A percentile compares a stretch with the other conserved stretches of the same genome.
phyloP scores from a whole-genome alignment of 2,888 invertebrate species.

The Mesoligia furuncula region DNA sequence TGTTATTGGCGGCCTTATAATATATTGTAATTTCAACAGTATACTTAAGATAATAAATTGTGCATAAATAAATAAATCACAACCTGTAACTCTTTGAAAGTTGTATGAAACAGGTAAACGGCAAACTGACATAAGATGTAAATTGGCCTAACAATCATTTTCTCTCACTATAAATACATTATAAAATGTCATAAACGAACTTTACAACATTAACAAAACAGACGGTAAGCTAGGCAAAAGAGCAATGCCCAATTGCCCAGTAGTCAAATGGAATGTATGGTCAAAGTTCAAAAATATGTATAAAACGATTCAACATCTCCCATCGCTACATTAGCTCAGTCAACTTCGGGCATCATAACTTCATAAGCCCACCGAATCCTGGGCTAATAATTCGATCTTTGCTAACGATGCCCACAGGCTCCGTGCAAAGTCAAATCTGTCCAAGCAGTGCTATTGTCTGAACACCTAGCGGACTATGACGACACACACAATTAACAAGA shows the following conservation, averaged over 20 bases:
- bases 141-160: neutral
- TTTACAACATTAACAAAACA: neutral
- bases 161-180: neutral
- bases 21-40: neutral
- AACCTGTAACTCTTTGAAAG: neutral
- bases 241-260: neutral
- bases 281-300: neutral
- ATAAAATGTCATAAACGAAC: neutral
- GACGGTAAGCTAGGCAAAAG: neutral
- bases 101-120: neutral
- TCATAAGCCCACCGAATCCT: constrained; percentile 5
- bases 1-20: neutral
- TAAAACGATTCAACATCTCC: neutral
- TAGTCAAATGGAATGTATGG: neutral
- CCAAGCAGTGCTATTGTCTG: neutral
- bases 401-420: constrained; percentile 33
- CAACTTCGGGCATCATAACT: constrained; percentile 5
- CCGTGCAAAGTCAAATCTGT: constrained; percentile 19
- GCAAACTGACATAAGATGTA: neutral
- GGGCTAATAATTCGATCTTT: constrained; percentile 20
- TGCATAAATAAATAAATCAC: neutral
- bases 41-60: neutral
- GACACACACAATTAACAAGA: neutral
- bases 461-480: constrained; percentile 3
- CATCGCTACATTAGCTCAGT: neutral